Conservation (phyloP, 2,797 vertebrate genomes). For the Xenops minutus region DNA sequence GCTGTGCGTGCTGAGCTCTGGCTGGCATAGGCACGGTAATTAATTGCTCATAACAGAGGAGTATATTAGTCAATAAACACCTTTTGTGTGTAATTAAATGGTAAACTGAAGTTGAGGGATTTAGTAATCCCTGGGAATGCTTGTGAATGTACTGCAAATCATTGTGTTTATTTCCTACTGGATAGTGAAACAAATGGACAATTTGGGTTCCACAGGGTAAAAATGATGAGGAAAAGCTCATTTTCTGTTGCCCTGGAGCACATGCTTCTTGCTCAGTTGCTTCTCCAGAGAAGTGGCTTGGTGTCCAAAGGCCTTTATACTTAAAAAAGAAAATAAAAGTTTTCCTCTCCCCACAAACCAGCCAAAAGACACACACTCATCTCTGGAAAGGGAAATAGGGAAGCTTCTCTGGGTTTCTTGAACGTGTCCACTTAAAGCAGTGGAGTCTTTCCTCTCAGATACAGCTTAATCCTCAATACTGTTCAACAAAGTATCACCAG, state of each 20-base stretch:
- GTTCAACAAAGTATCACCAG: not conserved
- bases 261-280: not conserved
- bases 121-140: not conserved
- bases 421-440: not conserved
- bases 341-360: not conserved
- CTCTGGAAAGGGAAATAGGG: not conserved
- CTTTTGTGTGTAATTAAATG: not conserved
- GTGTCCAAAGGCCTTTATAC: not conserved
- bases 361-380: not conserved
- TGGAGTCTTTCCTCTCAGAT: not conserved
- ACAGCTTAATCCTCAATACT: not conserved
- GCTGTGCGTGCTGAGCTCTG: not conserved
- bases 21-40: not conserved
- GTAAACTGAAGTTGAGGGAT: not conserved
- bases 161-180: not conserved
- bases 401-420: not conserved
- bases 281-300: not conserved
- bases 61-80: slow-evolving; percentile 11
- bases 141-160: not conserved
- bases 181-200: not conserved
- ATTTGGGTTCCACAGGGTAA: not conserved
- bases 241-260: not conserved
- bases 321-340: not conserved
- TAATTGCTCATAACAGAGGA: slow-evolving; percentile 15
- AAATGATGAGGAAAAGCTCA: not conserved